Evolutionary conservation across 2,113 vertebrate species (phyloP), one percentile per base, ranked within the genome.

Genomic region (Parotia lawesii): DNA sequence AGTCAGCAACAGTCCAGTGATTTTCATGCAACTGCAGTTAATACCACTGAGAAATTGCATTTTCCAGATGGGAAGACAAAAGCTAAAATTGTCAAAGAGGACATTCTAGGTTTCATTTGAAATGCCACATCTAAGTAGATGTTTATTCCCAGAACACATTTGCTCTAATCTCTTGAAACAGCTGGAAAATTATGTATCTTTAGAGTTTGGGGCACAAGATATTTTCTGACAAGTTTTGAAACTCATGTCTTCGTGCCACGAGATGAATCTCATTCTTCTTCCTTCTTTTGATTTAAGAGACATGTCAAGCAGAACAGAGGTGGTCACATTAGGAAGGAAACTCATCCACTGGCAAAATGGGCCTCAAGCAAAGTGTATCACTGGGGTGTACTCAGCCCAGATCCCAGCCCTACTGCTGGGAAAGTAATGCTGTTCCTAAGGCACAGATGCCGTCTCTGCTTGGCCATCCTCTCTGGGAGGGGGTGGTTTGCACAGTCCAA

Each of bases 391-490:
- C 4, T 17, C n/a, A 57, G 25, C 19, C 31, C 25, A 11, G 21
- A 29, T 27, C 22, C 33, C 58, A 79, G 13, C 12, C 25, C 11
- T 38, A 5, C 18, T 42, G 5, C 31, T 67, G 33, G 45, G 50
- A 50, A 77, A 48, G 18, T 10, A n/a, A 22, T 5, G 1, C 2
- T 5, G 1, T 8, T 19, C 37, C 7, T 58, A 21, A 31, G 1
- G 6, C 15, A 44, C 3, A 44, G 9, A 11, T 42, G 33, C 8
- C 11, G 2, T 20, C 38, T 66, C 47, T 57, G 12, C 62, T 45
- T 65, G 54, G 14, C 35, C 11, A 1, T 12, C 12, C 22, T 71
- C 21, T 23, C 5, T 6, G 3, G 9, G 22, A 70, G 12, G 16
- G 65, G 17, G 18, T 22, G 31, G 19, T 40, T 40, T 88, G 31